Conservation (phyloP, 1,140 invertebrate species). For the Trichoplusia ni region DNA sequence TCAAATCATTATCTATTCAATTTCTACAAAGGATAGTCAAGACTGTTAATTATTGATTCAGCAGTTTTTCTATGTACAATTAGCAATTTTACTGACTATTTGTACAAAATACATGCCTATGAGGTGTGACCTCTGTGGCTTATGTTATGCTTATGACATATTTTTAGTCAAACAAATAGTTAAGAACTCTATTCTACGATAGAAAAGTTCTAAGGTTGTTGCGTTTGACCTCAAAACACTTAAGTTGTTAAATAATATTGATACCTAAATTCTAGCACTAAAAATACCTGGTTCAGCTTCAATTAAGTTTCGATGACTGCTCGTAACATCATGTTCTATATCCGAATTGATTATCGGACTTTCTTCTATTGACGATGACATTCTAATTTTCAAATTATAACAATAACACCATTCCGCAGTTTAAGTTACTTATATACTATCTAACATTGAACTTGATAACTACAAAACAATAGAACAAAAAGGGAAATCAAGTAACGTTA, state of each 20-base stretch:
- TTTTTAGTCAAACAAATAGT: no score
- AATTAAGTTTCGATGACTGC: conserved; percentile 62
- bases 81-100: no score
- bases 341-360: conserved; percentile 73
- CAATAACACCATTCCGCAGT: conserved; percentile 38
- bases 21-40: no score
- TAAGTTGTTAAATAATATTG: background rate
- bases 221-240: no score
- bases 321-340: conserved; percentile 72
- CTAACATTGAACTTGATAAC: conserved; percentile 7
- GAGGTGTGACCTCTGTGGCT: no score
- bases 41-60: no score
- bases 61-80: no score
- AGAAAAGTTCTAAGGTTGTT: no score
- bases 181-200: no score
- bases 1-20: no score
- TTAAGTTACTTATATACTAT: background rate
- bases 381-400: conserved; percentile 50
- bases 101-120: background rate
- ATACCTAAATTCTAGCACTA: background rate
- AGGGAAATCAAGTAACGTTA: background rate
- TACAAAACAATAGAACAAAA: conserved; percentile 7
- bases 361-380: conserved; percentile 67
- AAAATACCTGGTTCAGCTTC: conserved; percentile 58
- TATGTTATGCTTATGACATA: no score